Conservation (phyloP, 2,113 vertebrate species). For the Scatophagus argus region DNA sequence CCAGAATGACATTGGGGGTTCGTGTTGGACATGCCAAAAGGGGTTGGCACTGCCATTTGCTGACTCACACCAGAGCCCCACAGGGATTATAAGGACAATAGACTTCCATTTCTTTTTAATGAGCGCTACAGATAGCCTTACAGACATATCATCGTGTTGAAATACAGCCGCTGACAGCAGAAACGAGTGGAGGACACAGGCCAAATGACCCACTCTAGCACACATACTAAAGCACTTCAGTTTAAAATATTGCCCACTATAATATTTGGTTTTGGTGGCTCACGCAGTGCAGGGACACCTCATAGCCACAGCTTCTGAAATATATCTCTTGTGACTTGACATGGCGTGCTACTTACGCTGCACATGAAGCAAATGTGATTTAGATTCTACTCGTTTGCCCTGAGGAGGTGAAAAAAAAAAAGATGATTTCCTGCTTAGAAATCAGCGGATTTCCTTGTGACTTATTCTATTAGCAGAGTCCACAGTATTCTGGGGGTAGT, state of each 20-base stretch:
- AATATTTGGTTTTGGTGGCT: neutral
- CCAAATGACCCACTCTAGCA: constrained; percentile 19
- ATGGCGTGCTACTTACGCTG: neutral
- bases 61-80: constrained; percentile 59
- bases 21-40: constrained; percentile 49
- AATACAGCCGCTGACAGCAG: constrained; percentile 34
- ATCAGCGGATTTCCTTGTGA: neutral
- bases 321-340: neutral
- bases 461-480: neutral
- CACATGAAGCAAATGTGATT: neutral
- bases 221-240: neutral
- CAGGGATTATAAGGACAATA: constrained; percentile 49
- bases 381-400: neutral
- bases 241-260: neutral
- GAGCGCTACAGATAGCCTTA: constrained; percentile 30
- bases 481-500: too few species aligned
- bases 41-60: constrained; percentile 50
- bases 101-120: constrained; percentile 58
- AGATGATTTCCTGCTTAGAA: neutral
- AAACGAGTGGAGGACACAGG: constrained; percentile 2
- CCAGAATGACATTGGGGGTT: constrained; percentile 63
- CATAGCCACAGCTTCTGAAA: neutral
- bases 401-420: neutral
- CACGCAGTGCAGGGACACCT: neutral
- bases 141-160: constrained; percentile 26